A percentile compares a stretch with the other conserved stretches of the same genome.
phyloP scores from a whole-genome alignment of 2,797 vertebrate species.

The Rhinogobio ventralis region DNA sequence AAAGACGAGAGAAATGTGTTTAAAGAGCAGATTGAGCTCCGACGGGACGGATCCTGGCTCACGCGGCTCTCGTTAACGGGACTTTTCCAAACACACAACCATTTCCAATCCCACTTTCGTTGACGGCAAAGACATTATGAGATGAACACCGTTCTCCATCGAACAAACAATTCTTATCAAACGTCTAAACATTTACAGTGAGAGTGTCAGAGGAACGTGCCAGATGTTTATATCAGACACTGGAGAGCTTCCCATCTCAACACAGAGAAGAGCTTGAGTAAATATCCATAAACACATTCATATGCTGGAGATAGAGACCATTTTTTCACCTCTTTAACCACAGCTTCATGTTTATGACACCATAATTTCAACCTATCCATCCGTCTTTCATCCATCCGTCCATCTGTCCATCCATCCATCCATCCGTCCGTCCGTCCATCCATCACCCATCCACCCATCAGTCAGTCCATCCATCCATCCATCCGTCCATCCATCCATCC shows the following conservation, averaged over 20 bases:
- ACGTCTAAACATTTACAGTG: conserved; percentile 52
- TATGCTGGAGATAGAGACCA: not conserved
- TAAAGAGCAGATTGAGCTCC: not conserved
- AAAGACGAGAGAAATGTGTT: not conserved
- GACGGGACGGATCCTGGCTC: not conserved
- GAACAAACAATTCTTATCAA: conserved; percentile 9
- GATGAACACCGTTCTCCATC: not conserved
- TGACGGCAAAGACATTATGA: conserved; percentile 5
- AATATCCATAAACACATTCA: not conserved
- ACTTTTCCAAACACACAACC: not conserved
- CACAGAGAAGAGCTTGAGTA: not conserved
- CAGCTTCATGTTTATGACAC: not conserved
- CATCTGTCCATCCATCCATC: too few relatives aligned
- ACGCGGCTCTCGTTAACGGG: not conserved
- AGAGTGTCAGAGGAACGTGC: conserved; percentile 3
- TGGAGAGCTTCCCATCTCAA: conserved; percentile 3
- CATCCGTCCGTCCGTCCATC: too few relatives aligned
- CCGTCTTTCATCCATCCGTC: too few relatives aligned
- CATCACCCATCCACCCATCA: too few relatives aligned
- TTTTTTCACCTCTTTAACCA: too few relatives aligned
- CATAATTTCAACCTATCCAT: not conserved
- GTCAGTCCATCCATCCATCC: too few relatives aligned
- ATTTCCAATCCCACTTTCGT: conserved; percentile 6
- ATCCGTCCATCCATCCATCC: too few relatives aligned
- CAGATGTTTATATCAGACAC: conserved; percentile 18